Evolutionary conservation across 2,797 vertebrate species (phyloP), one percentile per base, ranked within the genome.

Genomic region (Pogoniulus pusillus): DNA sequence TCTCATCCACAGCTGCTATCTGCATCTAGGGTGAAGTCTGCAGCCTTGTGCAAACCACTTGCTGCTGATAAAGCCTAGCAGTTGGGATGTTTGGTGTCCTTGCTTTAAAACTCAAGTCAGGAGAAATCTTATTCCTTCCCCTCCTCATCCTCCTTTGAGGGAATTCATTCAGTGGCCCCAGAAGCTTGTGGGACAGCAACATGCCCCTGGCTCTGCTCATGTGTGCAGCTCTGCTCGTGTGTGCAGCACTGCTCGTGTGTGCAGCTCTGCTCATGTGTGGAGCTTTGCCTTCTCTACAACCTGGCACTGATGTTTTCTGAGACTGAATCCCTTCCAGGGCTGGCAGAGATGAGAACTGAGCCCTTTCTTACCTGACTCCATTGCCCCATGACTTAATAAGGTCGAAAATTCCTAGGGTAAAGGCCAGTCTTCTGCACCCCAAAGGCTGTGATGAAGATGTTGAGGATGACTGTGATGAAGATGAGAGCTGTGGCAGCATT

Each of bases 401-500:
- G 93, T 43, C 89, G 91, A 39, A 93, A 96, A 70, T 94, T 90
- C 94, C 96, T 82, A 65, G 98, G 96, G 96, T 98, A 98, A 53
- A 98, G 97, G 51, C 98, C 98, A 2, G 98, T 97, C 96, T 98
- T 98, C 93, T 99, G 98, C 90, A 99, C 98, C 35, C 98, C 98
- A 0, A 99, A 98, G 23, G 98, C 98, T 1, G 98, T 98, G 97
- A 99, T 99, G 96, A 98, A 98, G 96, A 99, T 97, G 91, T 99
- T 99, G 97, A 98, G 94, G 93, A 99, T 95, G 74, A 98, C 98
- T 4, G 98, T 98, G 96, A 99, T 85, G 94, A 98, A 98, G 93
- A 99, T 97, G 77, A 99, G 82, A 32, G 95, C 73, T 8, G 98
- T 99, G 53, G 97, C 96, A 9, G 93, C 45, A 1, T 99, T 99